Evolutionary conservation across 2,113 vertebrate genomes (phyloP).

Genomic region (Thunnus maccoyii): DNA sequence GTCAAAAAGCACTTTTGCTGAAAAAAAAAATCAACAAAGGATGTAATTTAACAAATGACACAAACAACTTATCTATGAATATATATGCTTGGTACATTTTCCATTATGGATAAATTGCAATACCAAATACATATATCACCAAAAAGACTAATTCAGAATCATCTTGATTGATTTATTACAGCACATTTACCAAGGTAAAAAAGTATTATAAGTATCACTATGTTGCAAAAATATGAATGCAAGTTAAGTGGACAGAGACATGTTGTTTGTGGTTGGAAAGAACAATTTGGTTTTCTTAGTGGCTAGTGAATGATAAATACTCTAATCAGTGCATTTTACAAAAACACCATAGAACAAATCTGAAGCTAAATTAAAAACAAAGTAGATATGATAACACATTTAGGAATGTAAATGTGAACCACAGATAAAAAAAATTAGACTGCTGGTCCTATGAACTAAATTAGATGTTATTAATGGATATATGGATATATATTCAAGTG

Average conservation of each 20-base stretch:
- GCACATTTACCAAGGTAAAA: background rate
- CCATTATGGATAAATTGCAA: background rate
- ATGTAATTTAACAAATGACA: background rate
- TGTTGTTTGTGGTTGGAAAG: background rate
- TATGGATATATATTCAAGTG: background rate
- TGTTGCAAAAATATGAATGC: background rate
- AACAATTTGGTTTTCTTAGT: background rate
- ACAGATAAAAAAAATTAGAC: background rate
- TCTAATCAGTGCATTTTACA: background rate
- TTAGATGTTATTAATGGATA: background rate
- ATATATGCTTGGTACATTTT: background rate
- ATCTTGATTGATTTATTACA: background rate
- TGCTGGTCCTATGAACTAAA: background rate
- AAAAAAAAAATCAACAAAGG: background rate
- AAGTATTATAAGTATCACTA: background rate
- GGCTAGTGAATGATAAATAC: background rate
- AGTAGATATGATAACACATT: background rate
- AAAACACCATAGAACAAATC: background rate
- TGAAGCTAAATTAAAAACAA: background rate
- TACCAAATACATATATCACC: background rate
- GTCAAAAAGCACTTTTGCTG: conserved; percentile 7
- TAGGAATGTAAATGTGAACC: background rate
- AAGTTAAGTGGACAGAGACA: background rate
- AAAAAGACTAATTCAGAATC: background rate
- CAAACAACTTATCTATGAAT: conserved; percentile 12